These are phyloP conservation scores for Pangasius krempfi DNA, from an alignment of 2,797 vertebrate genomes.

Conservation along the genomic window DNA sequence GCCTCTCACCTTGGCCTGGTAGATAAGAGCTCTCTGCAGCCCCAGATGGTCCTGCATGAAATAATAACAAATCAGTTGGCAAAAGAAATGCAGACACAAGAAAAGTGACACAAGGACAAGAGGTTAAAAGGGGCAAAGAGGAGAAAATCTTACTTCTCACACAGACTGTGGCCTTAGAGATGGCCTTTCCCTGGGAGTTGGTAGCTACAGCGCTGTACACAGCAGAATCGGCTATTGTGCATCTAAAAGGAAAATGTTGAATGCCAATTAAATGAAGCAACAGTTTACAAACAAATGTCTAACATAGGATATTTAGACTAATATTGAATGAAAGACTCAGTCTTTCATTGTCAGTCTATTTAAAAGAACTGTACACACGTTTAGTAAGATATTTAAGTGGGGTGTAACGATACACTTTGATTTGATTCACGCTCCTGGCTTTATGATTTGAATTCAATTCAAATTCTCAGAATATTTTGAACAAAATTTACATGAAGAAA, in stretches of 20 bases:
- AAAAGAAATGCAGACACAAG: background rate
- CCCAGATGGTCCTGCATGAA: conserved; percentile 65
- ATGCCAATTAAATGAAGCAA: background rate
- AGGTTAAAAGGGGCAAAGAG: background rate
- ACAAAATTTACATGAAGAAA: background rate
- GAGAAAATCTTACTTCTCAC: conserved; percentile 83
- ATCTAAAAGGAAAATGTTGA: conserved; percentile 70
- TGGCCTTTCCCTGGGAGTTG: conserved; percentile 83
- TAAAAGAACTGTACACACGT: too few species aligned
- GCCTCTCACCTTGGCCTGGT: conserved; percentile 58
- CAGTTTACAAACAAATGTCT: background rate
- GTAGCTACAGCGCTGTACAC: conserved; percentile 93
- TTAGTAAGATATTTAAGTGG: background rate
- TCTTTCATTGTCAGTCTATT: background rate
- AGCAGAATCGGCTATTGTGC: conserved; percentile 85
- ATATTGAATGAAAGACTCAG: background rate
- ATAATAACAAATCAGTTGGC: conserved; percentile 18
- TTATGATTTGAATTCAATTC: background rate
- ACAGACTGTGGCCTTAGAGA: conserved; percentile 83
- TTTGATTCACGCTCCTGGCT: background rate
- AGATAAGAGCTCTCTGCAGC: conserved; percentile 66
- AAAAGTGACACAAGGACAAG: background rate
- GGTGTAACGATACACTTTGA: background rate
- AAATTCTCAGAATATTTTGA: background rate
- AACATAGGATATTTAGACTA: background rate